Percentiles rank a stretch among this genome's conserved stretches.
Evolutionary conservation across 2,113 vertebrate genomes (phyloP).

Genomic region (Sitta europaea): DNA sequence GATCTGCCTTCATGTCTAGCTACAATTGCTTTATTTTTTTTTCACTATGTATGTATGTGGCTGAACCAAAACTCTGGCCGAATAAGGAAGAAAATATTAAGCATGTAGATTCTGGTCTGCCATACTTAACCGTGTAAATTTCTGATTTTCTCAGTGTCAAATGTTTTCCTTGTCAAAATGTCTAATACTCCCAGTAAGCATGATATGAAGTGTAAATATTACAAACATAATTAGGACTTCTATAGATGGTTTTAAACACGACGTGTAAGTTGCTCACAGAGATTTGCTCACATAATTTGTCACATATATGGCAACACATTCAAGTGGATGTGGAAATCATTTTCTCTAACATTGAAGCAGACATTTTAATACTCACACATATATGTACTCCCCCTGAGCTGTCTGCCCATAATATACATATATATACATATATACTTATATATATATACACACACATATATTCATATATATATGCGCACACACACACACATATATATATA

Average conservation of each 20-base stretch:
- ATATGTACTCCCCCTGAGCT: not conserved
- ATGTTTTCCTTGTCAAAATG: not conserved
- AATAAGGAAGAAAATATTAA: not conserved
- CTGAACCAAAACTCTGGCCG: not conserved
- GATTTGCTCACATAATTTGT: not conserved
- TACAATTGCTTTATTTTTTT: not conserved
- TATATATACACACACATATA: no score
- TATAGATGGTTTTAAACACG: not conserved
- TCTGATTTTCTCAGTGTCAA: not conserved
- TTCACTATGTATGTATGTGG: fast-evolving
- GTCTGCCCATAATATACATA: not conserved
- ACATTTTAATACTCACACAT: not conserved
- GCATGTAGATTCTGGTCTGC: not conserved
- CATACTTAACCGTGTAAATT: not conserved
- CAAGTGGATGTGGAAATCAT: not conserved
- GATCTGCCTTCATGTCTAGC: not conserved
- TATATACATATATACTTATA: not conserved
- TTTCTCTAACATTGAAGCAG: not conserved
- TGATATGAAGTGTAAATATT: not conserved
- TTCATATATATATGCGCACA: no score
- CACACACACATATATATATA: not conserved
- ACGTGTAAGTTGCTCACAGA: not conserved
- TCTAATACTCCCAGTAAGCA: not conserved
- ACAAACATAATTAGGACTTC: not conserved
- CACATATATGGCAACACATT: not conserved